These are phyloP conservation scores for Malachius bipustulatus DNA, from an alignment of 2,888 invertebrate genomes.

Conservation along the genomic window DNA sequence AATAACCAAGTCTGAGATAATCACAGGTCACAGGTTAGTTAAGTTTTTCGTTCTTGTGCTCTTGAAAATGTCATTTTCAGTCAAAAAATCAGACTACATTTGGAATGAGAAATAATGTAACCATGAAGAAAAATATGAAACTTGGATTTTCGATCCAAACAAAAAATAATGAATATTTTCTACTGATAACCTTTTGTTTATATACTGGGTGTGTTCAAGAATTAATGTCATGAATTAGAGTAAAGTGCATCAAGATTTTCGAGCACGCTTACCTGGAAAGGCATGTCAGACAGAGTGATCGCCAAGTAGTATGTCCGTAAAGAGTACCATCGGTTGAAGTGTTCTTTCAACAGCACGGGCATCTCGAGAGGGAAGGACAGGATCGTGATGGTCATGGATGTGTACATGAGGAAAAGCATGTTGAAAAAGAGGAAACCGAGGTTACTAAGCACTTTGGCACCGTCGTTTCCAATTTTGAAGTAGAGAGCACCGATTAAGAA, in stretches of 20 bases:
- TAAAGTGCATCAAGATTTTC: not conserved
- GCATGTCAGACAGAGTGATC: slow-evolving; percentile 90
- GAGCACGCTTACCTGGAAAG: slow-evolving; percentile 74
- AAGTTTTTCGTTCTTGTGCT: too few relatives aligned
- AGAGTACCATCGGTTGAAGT: slow-evolving; percentile 96
- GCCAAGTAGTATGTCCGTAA: slow-evolving; percentile 89
- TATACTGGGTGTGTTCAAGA: too few relatives aligned
- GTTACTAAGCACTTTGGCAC: slow-evolving; percentile 90
- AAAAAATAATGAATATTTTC: slow-evolving; percentile 1
- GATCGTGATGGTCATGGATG: slow-evolving; percentile 98
- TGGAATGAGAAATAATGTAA: too few relatives aligned
- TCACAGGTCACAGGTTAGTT: too few relatives aligned
- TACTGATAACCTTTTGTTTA: too few relatives aligned
- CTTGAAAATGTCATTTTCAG: too few relatives aligned
- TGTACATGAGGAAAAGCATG: slow-evolving; percentile 97
- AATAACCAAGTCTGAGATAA: too few relatives aligned
- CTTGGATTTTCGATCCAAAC: too few relatives aligned
- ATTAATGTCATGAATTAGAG: too few relatives aligned
- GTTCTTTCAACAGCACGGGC: slow-evolving; percentile 88
- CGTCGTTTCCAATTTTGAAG: slow-evolving; percentile 92
- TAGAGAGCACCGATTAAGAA: slow-evolving; percentile 90
- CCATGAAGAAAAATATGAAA: not conserved
- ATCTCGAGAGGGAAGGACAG: slow-evolving; percentile 94
- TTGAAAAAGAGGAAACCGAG: slow-evolving; percentile 96
- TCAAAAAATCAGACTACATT: too few relatives aligned